phyloP scores from a whole-genome alignment of 2,888 invertebrate species.

The Lycia hirtaria region DNA sequence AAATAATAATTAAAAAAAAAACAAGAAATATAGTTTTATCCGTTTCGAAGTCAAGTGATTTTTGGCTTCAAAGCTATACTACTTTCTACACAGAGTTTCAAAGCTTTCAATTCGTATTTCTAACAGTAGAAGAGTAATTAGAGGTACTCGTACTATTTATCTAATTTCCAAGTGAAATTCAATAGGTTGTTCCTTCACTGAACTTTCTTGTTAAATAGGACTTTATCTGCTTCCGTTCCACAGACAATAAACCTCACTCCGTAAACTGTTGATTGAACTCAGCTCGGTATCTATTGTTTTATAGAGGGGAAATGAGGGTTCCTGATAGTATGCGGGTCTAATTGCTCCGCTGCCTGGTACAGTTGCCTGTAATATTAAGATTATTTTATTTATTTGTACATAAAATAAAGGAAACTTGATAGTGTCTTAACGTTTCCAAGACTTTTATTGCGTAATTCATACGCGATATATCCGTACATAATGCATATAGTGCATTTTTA shows the following conservation, averaged over 20 bases:
- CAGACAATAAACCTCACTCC: slow-evolving; percentile 8
- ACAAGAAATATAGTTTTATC: too few species aligned
- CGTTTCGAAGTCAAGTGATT: too few species aligned
- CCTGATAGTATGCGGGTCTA: slow-evolving; percentile 16
- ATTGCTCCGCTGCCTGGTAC: neutral
- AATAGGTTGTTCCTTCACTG: neutral
- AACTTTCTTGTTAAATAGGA: neutral
- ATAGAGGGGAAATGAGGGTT: slow-evolving; percentile 12
- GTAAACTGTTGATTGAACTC: slow-evolving; percentile 1
- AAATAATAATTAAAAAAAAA: too few species aligned
- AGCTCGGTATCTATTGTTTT: neutral
- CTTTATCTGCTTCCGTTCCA: slow-evolving; percentile 11
- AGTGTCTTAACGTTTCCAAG: too few species aligned
- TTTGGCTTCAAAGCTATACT: too few species aligned
- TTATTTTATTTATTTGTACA: neutral
- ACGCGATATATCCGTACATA: too few species aligned
- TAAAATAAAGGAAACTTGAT: neutral
- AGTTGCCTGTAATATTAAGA: neutral
- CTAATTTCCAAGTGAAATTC: neutral
- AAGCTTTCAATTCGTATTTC: too few species aligned
- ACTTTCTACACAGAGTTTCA: too few species aligned
- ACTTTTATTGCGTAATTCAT: too few species aligned
- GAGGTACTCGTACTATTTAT: neutral
- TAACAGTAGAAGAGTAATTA: too few species aligned
- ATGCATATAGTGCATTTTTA: too few species aligned